These are phyloP conservation scores for Blastomussa wellsi DNA, from an alignment of 92 coral and sea anemone genomes.

Conservation along the genomic window DNA sequence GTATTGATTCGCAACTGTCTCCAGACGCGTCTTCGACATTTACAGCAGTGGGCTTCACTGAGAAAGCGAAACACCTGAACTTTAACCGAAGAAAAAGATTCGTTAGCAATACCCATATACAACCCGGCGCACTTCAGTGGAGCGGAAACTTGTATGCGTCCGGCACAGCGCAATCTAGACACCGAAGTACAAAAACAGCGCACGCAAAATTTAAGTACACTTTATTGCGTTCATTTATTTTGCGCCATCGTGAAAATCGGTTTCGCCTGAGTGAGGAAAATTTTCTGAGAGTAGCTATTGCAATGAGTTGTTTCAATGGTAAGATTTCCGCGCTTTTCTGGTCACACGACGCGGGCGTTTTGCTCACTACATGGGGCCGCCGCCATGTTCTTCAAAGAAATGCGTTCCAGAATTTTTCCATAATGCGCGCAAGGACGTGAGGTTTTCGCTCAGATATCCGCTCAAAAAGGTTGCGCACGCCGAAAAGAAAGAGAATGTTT, in stretches of 20 bases:
- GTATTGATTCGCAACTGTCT: constrained; percentile 4
- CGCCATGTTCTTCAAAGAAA: constrained; percentile 12
- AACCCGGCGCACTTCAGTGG: not conserved
- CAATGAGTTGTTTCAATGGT: not conserved
- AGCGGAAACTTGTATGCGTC: constrained; percentile 8
- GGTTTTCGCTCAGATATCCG: not conserved
- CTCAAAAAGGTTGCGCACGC: constrained; percentile 29
- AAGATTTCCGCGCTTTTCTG: not conserved
- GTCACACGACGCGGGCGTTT: constrained; percentile 17
- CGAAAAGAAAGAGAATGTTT: not conserved
- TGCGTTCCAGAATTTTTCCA: constrained; percentile 17
- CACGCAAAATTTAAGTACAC: constrained; percentile 28
- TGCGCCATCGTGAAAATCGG: constrained; percentile 26
- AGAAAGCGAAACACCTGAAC: not conserved
- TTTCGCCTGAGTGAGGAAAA: not conserved
- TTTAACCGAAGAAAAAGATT: not conserved
- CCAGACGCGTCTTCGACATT: not conserved
- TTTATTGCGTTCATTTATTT: constrained; percentile 4
- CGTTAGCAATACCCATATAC: not conserved
- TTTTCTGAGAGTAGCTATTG: not conserved
- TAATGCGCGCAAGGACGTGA: constrained; percentile 2
- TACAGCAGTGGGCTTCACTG: not conserved
- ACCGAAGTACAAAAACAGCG: constrained; percentile 17
- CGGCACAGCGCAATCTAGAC: not conserved
- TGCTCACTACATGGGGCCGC: not conserved